phyloP scores from a whole-genome alignment of 2,888 invertebrate species.

The Pachliopta kotzebuea region DNA sequence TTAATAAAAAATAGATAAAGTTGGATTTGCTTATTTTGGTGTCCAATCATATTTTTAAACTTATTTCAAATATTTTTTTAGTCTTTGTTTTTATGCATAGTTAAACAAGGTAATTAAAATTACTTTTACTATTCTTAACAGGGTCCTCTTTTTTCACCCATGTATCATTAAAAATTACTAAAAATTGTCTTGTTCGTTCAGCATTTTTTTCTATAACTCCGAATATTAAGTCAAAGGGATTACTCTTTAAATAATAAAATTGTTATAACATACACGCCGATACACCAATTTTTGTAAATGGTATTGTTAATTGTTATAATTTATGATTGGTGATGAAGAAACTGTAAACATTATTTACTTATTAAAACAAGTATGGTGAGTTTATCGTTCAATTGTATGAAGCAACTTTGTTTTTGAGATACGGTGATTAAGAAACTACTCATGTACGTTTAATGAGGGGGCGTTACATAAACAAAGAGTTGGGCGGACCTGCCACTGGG shows the following conservation, averaged over 20 bases:
- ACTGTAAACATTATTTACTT: too few species aligned
- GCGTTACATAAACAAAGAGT: slow-evolving; percentile 77
- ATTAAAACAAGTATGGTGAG: background rate
- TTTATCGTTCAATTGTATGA: background rate
- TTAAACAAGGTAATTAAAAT: too few species aligned
- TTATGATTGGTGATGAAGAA: background rate
- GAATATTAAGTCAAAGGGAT: too few species aligned
- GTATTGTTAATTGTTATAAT: too few species aligned
- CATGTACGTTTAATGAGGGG: slow-evolving; percentile 64
- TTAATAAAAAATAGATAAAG: slow-evolving; percentile 8
- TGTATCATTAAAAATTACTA: too few species aligned
- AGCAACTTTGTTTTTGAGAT: slow-evolving; percentile 28
- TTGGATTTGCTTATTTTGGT: background rate
- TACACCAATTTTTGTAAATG: too few species aligned
- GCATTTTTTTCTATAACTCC: too few species aligned
- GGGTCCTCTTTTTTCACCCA: too few species aligned
- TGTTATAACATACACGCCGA: too few species aligned
- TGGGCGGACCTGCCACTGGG: slow-evolving; percentile 73
- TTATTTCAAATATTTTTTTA: background rate
- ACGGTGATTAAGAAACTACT: slow-evolving; percentile 53
- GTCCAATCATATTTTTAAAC: slow-evolving; percentile 6
- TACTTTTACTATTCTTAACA: too few species aligned
- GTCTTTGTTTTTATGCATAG: background rate
- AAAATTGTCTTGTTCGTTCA: too few species aligned
- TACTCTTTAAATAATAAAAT: too few species aligned